Percentiles rank a stretch among this genome's conserved stretches.
Conservation (phyloP, 2,797 vertebrate species). For the Hylomyscus alleni region DNA sequence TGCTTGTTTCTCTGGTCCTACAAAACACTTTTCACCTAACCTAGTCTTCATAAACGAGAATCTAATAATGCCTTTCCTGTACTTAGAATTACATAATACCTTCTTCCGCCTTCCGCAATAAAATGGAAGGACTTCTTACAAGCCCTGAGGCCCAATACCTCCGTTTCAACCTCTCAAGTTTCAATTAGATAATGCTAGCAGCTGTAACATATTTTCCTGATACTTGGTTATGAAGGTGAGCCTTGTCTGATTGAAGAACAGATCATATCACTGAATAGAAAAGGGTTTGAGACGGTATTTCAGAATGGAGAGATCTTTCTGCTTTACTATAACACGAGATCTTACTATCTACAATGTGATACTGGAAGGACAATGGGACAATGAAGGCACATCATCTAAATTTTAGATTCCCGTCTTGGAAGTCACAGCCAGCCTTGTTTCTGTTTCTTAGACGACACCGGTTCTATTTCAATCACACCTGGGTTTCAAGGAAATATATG, state of each 20-base stretch:
- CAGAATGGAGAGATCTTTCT: neutral
- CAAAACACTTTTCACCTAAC: neutral
- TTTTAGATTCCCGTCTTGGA: neutral
- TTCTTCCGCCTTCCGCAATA: neutral
- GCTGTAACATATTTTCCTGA: neutral
- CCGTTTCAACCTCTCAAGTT: neutral
- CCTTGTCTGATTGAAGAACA: neutral
- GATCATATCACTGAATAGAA: neutral
- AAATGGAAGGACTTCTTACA: neutral
- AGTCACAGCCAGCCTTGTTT: neutral
- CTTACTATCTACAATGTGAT: too few species aligned
- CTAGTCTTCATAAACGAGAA: neutral
- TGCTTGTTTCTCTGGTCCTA: neutral
- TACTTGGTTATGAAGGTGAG: neutral
- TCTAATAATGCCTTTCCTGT: neutral
- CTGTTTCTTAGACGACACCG: neutral
- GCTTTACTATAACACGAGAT: neutral
- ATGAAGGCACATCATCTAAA: neutral
- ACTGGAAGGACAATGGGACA: neutral
- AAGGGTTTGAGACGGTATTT: neutral
- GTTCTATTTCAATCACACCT: neutral
- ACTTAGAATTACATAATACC: neutral
- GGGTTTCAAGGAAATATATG: neutral
- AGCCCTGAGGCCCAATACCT: neutral
- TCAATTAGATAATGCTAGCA: neutral